Evolutionary conservation across 92 coral and sea anemone genomes (phyloP).

Genomic region (Parazoanthus swiftii): DNA sequence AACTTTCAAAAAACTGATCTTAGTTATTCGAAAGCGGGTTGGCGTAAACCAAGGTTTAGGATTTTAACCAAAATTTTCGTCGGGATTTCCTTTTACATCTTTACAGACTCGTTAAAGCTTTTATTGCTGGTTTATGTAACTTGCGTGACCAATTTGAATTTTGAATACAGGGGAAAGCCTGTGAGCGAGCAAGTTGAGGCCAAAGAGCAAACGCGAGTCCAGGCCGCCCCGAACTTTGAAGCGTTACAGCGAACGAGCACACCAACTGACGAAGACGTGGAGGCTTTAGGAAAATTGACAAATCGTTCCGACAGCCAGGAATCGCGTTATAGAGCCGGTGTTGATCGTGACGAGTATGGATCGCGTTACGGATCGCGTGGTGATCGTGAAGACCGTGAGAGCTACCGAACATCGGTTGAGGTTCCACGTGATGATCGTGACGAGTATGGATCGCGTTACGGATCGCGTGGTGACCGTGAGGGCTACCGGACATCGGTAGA

Average conservation of each 20-base stretch:
- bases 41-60: too few species aligned
- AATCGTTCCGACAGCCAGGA: background rate
- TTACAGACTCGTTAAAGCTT: too few species aligned
- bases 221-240: constrained; percentile 21
- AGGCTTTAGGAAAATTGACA: background rate
- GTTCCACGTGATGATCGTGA: background rate
- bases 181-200: constrained; percentile 33
- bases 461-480: background rate
- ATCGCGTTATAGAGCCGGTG: constrained; percentile 4
- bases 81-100: too few species aligned
- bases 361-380: background rate
- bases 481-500: background rate
- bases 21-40: too few species aligned
- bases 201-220: constrained; percentile 3
- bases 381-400: background rate
- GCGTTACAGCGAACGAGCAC: constrained; percentile 8
- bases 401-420: background rate
- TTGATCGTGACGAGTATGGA: background rate
- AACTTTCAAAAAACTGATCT: too few species aligned
- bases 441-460: background rate
- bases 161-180: constrained; percentile 22
- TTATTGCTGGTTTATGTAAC: background rate
- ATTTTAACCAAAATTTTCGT: too few species aligned
- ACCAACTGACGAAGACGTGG: constrained; percentile 10
- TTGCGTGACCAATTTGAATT: background rate